These are phyloP conservation scores for Macrosteles quadrilineatus DNA, from an alignment of 1,140 invertebrate genomes.

Conservation along the genomic window DNA sequence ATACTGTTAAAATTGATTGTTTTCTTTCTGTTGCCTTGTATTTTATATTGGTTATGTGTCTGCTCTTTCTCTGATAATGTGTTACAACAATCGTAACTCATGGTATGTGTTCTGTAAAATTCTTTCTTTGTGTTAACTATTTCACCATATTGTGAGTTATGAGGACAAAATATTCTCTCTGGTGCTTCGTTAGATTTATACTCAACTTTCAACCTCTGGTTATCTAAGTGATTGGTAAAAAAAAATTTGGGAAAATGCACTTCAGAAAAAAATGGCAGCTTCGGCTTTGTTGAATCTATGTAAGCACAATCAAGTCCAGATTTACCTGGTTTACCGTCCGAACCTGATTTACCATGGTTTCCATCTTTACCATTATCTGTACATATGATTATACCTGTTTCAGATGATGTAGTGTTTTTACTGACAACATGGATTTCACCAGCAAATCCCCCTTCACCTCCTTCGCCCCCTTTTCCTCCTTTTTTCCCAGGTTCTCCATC, in stretches of 20 bases:
- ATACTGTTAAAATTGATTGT: background rate
- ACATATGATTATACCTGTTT: background rate
- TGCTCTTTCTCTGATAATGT: background rate
- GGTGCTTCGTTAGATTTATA: background rate
- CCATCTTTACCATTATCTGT: conserved; percentile 19
- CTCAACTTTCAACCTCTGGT: background rate
- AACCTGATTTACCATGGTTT: background rate
- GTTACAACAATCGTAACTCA: background rate
- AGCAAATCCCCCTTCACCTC: conserved; percentile 36
- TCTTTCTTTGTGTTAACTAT: background rate
- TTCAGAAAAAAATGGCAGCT: background rate
- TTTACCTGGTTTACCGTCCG: conserved; percentile 24
- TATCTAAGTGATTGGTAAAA: background rate
- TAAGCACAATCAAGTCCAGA: conserved; percentile 33
- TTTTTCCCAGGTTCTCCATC: conserved; percentile 28
- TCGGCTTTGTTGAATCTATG: background rate
- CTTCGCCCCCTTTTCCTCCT: conserved; percentile 36
- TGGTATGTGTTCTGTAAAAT: background rate
- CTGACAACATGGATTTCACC: conserved; percentile 33
- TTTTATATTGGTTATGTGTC: background rate
- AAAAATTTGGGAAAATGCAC: background rate
- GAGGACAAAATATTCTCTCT: background rate
- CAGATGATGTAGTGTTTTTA: background rate
- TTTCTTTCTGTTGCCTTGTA: background rate
- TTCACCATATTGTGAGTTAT: background rate